phyloP scores from a whole-genome alignment of 2,888 invertebrate species.

The Oithona nana region DNA sequence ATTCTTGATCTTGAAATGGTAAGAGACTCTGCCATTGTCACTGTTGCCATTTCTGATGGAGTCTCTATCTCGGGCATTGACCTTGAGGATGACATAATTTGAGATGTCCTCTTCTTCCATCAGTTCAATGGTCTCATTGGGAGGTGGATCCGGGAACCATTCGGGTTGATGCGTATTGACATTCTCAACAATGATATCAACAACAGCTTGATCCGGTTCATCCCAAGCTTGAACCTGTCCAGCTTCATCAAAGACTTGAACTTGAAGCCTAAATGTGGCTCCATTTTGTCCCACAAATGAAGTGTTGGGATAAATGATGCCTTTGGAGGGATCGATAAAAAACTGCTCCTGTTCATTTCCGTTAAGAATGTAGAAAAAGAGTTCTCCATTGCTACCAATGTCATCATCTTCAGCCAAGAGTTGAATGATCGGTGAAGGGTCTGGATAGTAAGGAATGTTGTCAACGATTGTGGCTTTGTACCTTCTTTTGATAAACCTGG shows the following conservation, averaged over 20 bases:
- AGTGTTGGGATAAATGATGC: slow-evolving; percentile 15
- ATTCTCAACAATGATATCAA: slow-evolving; percentile 52
- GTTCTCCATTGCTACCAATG: slow-evolving; percentile 51
- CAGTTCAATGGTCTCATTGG: slow-evolving; percentile 56
- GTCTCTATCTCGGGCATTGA: slow-evolving; percentile 62
- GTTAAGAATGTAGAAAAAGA: slow-evolving; percentile 49
- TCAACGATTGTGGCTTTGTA: slow-evolving; percentile 66
- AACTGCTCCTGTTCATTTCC: slow-evolving; percentile 40
- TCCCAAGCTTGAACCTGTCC: slow-evolving; percentile 9
- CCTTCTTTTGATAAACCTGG: slow-evolving; percentile 51
- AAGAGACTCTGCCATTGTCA: slow-evolving; percentile 62
- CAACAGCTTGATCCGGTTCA: slow-evolving; percentile 34
- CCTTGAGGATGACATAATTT: slow-evolving; percentile 55
- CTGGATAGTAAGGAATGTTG: slow-evolving; percentile 52
- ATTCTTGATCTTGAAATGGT: slow-evolving; percentile 52
- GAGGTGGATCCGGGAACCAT: slow-evolving; percentile 53
- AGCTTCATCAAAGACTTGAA: slow-evolving; percentile 15
- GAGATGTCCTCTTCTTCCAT: slow-evolving; percentile 58
- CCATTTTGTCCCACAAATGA: slow-evolving; percentile 14
- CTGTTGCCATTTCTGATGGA: slow-evolving; percentile 32
- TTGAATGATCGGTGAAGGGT: slow-evolving; percentile 52
- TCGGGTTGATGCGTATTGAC: slow-evolving; percentile 64
- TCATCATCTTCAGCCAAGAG: slow-evolving; percentile 62
- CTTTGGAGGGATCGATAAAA: slow-evolving; percentile 7
- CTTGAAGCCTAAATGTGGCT: not conserved